Evolutionary conservation across 2,113 vertebrate genomes (phyloP).

Genomic region (Sphyrna mokarran): DNA sequence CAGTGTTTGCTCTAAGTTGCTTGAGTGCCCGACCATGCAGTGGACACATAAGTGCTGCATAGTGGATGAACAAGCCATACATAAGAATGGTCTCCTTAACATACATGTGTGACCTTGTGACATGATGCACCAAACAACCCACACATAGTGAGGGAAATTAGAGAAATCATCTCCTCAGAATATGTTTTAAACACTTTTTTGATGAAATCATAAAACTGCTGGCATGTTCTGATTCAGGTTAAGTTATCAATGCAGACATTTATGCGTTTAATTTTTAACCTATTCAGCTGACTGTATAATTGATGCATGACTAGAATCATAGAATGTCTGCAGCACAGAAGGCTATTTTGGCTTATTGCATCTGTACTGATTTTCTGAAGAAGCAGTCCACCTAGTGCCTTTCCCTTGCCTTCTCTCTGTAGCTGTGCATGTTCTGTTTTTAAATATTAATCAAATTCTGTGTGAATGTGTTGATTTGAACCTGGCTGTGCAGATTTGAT

Average conservation of each 20-base stretch:
- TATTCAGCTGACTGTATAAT: neutral
- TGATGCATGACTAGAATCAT: neutral
- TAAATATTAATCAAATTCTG: too few species aligned
- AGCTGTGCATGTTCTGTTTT: too few species aligned
- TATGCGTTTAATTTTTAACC: neutral
- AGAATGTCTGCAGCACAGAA: neutral
- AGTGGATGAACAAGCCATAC: neutral
- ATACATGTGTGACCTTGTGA: neutral
- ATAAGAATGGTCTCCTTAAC: neutral
- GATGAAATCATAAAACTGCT: neutral
- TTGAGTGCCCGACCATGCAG: neutral
- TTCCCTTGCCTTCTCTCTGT: too few species aligned
- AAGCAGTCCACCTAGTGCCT: too few species aligned
- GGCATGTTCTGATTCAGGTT: neutral
- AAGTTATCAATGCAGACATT: neutral
- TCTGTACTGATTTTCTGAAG: too few species aligned
- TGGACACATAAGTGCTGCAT: neutral
- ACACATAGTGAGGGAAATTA: too few species aligned
- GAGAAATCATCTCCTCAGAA: neutral
- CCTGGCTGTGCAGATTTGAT: too few species aligned
- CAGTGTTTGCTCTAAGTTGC: neutral
- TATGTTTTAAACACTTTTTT: neutral
- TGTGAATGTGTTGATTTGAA: neutral
- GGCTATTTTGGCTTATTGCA: too few species aligned
- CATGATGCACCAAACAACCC: neutral